Evolutionary conservation across 2,888 invertebrate genomes (phyloP).

Genomic region (Pollenia labialis): DNA sequence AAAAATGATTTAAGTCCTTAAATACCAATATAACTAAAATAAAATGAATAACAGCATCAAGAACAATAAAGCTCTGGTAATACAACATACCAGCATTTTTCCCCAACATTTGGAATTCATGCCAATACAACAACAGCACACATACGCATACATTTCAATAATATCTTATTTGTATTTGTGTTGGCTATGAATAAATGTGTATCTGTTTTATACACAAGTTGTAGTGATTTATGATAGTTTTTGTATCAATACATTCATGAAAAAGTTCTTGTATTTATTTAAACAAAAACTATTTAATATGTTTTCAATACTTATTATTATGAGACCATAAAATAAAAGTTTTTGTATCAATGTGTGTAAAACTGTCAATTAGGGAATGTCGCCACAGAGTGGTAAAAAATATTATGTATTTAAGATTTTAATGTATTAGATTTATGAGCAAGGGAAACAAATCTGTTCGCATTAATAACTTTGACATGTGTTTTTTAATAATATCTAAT

Average conservation of each 20-base stretch:
- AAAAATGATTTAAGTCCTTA: constrained; percentile 65
- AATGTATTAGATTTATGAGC: constrained; percentile 17
- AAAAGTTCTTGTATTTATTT: constrained; percentile 42
- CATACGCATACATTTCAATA: constrained; percentile 24
- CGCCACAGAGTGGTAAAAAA: background rate
- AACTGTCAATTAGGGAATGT: constrained; percentile 48
- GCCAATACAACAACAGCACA: background rate
- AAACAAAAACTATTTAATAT: constrained; percentile 50
- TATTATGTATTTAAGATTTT: background rate
- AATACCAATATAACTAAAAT: constrained; percentile 21
- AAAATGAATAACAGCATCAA: constrained; percentile 21
- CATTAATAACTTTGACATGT: too few species aligned
- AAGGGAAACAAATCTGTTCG: background rate
- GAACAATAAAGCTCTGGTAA: constrained; percentile 30
- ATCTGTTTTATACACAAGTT: constrained; percentile 36
- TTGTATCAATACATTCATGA: constrained; percentile 53
- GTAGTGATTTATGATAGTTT: constrained; percentile 60
- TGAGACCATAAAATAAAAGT: constrained; percentile 10
- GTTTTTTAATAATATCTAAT: too few species aligned
- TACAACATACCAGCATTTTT: constrained; percentile 17
- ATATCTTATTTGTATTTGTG: constrained; percentile 13
- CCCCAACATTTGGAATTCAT: constrained; percentile 25
- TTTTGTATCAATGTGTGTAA: background rate
- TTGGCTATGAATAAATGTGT: constrained; percentile 5
- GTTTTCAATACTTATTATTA: constrained; percentile 38